Evolutionary conservation across 2,888 invertebrate genomes (phyloP).

Genomic region (Phengaris alcon): DNA sequence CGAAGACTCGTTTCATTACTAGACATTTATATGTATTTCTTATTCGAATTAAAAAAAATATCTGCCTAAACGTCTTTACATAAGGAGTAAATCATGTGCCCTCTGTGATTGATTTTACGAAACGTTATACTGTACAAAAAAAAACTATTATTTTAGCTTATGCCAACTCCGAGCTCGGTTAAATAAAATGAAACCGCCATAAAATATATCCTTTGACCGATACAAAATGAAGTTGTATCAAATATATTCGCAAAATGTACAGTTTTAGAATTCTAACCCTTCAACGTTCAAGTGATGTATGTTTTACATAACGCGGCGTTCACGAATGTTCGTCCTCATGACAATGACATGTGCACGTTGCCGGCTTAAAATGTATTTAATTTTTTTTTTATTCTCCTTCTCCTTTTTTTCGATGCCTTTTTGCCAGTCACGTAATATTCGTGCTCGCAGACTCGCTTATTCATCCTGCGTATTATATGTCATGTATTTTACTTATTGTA

Average conservation of each 20-base stretch:
- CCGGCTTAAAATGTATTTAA: constrained; percentile 11
- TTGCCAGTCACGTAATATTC: constrained; percentile 6
- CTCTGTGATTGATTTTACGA: no score
- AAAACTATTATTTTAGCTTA: no score
- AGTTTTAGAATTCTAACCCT: constrained; percentile 8
- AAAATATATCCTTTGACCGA: constrained; percentile 10
- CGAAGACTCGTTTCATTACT: no score
- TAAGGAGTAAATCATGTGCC: no score
- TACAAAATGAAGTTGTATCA: constrained; percentile 1
- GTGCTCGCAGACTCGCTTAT: not conserved
- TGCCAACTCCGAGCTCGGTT: no score
- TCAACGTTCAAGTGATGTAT: constrained; percentile 15
- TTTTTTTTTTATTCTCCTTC: not conserved
- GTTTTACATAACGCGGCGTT: constrained; percentile 15
- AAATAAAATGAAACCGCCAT: not conserved
- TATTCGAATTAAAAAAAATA: no score
- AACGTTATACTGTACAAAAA: no score
- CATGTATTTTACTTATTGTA: no score
- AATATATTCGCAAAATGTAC: constrained; percentile 21
- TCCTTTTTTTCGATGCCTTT: constrained; percentile 8
- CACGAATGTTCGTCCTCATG: not conserved
- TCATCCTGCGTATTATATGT: no score
- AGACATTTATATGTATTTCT: no score
- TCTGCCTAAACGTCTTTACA: no score
- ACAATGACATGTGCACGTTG: constrained; percentile 12